Evolutionary conservation across 2,113 vertebrate genomes (phyloP).

Genomic region (Lasiurus cinereus): DNA sequence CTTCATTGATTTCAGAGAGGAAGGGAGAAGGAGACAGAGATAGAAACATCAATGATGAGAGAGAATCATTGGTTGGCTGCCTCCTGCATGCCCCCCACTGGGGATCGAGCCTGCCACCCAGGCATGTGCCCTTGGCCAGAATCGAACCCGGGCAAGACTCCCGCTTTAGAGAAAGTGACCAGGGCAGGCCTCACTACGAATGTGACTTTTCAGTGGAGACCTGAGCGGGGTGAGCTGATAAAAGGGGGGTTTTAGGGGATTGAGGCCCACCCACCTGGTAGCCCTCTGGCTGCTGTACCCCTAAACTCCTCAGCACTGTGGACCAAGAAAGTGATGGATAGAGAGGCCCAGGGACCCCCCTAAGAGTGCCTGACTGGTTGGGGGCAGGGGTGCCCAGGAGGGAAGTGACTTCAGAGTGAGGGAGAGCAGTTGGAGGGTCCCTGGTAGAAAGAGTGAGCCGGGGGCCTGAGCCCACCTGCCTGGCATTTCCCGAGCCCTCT

Average conservation of each 20-base stretch:
- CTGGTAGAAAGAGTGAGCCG: fast-evolving
- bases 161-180: not conserved
- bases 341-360: not conserved
- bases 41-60: too few relatives aligned
- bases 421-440: not conserved
- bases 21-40: too few relatives aligned
- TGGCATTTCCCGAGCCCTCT: not conserved
- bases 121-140: too few relatives aligned
- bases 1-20: too few relatives aligned
- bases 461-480: not conserved
- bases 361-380: not conserved
- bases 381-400: not conserved
- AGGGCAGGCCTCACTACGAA: not conserved
- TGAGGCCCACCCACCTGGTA: not conserved
- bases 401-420: not conserved
- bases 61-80: too few relatives aligned
- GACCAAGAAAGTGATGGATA: not conserved
- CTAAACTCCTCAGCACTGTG: too few relatives aligned
- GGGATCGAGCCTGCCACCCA: too few relatives aligned
- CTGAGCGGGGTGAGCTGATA: not conserved
- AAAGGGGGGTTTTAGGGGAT: too few relatives aligned
- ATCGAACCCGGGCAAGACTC: not conserved
- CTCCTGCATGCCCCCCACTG: too few relatives aligned
- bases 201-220: not conserved
- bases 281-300: not conserved